Conservation (phyloP, 2,888 invertebrate species). For the Cheilosia vulpina region DNA sequence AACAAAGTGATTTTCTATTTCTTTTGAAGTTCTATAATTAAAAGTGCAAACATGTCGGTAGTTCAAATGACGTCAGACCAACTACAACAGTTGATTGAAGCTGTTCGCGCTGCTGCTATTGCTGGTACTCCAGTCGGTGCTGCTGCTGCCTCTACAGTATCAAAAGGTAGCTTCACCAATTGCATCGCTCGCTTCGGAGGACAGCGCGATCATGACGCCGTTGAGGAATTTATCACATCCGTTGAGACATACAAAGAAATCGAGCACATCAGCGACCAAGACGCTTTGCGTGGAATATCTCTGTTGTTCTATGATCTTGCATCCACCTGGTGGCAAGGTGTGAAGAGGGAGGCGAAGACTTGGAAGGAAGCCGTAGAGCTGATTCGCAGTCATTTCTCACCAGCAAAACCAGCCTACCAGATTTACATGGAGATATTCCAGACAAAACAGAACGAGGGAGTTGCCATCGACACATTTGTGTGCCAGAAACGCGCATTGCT, state of each 20-base stretch:
- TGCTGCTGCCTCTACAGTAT: conserved; percentile 13
- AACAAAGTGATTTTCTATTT: conserved; percentile 50
- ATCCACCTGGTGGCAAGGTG: conserved; percentile 82
- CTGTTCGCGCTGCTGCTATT: conserved; percentile 78
- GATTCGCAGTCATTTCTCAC: conserved; percentile 81
- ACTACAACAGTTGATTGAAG: conserved; percentile 79
- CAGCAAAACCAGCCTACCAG: conserved; percentile 81
- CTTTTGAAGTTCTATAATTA: neutral
- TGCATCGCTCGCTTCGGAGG: conserved; percentile 79
- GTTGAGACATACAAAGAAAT: conserved; percentile 80
- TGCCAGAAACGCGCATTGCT: conserved; percentile 80
- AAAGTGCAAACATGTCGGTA: conserved; percentile 48
- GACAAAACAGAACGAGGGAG: conserved; percentile 78
- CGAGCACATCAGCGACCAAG: conserved; percentile 80
- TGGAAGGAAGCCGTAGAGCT: conserved; percentile 80
- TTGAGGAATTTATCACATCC: conserved; percentile 80
- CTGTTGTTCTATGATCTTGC: conserved; percentile 80
- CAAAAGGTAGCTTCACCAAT: conserved; percentile 80
- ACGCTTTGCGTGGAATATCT: conserved; percentile 80
- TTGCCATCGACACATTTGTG: conserved; percentile 80
- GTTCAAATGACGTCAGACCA: conserved; percentile 81
- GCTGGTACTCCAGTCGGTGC: conserved; percentile 69
- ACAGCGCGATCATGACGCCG: conserved; percentile 80
- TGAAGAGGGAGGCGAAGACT: conserved; percentile 80
- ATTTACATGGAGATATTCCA: conserved; percentile 81